A percentile compares a stretch with the other conserved stretches of the same genome.
Conservation (phyloP, 2,888 invertebrate genomes). For the Tenthredo scrophulariae region DNA sequence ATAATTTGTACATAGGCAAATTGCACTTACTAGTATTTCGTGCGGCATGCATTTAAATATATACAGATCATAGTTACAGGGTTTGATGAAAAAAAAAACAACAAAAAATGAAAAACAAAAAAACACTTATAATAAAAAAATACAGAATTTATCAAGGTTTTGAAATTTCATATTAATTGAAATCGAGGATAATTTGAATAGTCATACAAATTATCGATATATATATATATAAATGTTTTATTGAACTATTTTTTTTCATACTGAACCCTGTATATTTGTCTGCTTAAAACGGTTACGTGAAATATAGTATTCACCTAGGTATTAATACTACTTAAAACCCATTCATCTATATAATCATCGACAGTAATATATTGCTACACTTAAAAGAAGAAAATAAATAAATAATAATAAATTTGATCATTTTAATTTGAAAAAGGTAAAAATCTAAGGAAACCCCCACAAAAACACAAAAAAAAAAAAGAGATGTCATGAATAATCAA, state of each 20-base stretch:
- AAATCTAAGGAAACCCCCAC: neutral
- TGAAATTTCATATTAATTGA: neutral
- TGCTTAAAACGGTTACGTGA: neutral
- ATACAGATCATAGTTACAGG: constrained; percentile 27
- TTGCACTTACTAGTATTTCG: constrained; percentile 46
- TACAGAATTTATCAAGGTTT: neutral
- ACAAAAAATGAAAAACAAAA: neutral
- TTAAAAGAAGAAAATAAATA: neutral
- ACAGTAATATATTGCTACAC: neutral
- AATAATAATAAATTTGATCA: neutral
- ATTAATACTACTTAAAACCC: constrained; percentile 10
- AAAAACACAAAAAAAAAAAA: neutral
- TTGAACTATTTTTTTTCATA: neutral
- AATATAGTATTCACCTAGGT: constrained; percentile 34
- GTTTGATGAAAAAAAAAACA: neutral
- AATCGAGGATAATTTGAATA: neutral
- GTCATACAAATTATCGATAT: neutral
- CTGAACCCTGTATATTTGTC: constrained; percentile 37
- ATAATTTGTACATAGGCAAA: constrained; percentile 28
- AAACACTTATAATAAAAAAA: neutral
- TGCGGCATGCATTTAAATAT: constrained; percentile 9
- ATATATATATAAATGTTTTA: too few relatives aligned
- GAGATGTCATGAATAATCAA: neutral
- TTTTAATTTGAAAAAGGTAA: neutral
- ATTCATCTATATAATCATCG: constrained; percentile 8